phyloP scores from a whole-genome alignment of 2,888 invertebrate genomes.

The Caenorhabditis virilis region DNA sequence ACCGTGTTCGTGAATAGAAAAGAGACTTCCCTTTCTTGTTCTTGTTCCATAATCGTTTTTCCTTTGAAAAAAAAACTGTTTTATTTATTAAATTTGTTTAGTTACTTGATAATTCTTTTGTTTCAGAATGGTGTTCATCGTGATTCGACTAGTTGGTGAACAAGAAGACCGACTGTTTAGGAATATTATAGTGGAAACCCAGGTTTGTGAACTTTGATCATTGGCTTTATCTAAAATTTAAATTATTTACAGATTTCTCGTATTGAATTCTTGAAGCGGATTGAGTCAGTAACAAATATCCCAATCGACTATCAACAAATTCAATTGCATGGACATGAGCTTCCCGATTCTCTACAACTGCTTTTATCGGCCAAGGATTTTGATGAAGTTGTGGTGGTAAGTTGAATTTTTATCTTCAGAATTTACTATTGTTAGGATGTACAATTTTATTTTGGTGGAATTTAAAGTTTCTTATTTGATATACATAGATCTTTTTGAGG shows the following conservation, averaged over 20 bases:
- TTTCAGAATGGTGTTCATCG: slow-evolving; percentile 10
- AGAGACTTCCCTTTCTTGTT: too few species aligned
- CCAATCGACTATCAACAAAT: slow-evolving; percentile 10
- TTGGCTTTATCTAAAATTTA: background rate
- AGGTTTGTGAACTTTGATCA: background rate
- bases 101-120: too few species aligned
- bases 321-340: slow-evolving; percentile 2
- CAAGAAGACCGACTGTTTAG: slow-evolving; percentile 10
- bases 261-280: slow-evolving; percentile 7
- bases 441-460: background rate
- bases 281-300: slow-evolving; percentile 7
- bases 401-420: slow-evolving; percentile 16
- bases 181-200: slow-evolving; percentile 1
- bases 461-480: background rate
- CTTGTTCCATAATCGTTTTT: too few species aligned
- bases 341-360: background rate
- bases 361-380: slow-evolving; percentile 4
- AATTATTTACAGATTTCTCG: slow-evolving; percentile 11
- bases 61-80: too few species aligned
- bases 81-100: too few species aligned
- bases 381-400: slow-evolving; percentile 16
- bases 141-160: slow-evolving; percentile 14
- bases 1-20: too few species aligned
- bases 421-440: slow-evolving; percentile 14
- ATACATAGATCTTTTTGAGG: background rate